Conservation (phyloP, 64 coral and sea anemone species). For the Pachyseris speciosa region DNA sequence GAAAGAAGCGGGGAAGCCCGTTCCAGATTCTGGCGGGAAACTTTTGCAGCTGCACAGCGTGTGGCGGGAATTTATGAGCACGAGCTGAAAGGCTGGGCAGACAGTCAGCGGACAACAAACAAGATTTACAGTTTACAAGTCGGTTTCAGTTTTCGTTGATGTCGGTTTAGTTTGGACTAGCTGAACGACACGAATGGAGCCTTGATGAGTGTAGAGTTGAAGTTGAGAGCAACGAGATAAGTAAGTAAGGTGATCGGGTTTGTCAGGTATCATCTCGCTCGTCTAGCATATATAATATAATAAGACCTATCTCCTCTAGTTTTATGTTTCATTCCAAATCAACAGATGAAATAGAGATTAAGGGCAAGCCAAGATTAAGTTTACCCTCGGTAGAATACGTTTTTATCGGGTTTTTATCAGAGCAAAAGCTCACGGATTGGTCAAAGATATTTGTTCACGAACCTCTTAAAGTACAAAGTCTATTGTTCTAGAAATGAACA, state of each 20-base stretch:
- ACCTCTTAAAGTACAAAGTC: neutral
- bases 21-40: neutral
- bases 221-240: neutral
- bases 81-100: neutral
- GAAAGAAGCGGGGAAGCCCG: neutral
- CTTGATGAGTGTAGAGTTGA: neutral
- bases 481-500: neutral
- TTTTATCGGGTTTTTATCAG: neutral
- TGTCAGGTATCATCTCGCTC: neutral
- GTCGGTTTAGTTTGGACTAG: too few species aligned
- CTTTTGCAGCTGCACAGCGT: neutral
- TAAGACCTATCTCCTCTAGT: neutral
- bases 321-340: slow-evolving; percentile 1
- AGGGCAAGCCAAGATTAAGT: neutral
- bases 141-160: neutral
- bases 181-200: neutral
- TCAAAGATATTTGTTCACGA: neutral
- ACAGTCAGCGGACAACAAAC: slow-evolving; percentile 38
- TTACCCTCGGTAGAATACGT: neutral
- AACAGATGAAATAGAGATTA: neutral
- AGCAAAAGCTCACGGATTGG: neutral
- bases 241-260: neutral
- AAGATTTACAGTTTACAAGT: neutral
- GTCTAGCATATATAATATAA: neutral
- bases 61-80: slow-evolving; percentile 14